These are phyloP conservation scores for Parnassius smintheus DNA, from an alignment of 2,888 invertebrate genomes.

Conservation along the genomic window DNA sequence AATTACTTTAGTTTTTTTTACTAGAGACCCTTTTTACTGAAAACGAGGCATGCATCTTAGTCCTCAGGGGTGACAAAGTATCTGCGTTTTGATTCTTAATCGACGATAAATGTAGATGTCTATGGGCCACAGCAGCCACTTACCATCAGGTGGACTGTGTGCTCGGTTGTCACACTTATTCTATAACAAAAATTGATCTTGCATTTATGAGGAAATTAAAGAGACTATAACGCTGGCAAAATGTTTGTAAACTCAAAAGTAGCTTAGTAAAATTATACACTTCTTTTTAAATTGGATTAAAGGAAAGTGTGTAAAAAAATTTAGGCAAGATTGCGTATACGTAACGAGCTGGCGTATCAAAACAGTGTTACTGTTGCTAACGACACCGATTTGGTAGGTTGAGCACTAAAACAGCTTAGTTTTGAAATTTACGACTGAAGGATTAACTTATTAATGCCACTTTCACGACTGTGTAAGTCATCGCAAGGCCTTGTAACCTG, in stretches of 20 bases:
- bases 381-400: conserved; percentile 11
- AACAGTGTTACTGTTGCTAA: conserved; percentile 8
- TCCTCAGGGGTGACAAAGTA: too few relatives aligned
- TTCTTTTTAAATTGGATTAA: neutral
- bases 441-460: conserved; percentile 17
- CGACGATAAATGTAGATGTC: too few relatives aligned
- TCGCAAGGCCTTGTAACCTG: conserved; percentile 7
- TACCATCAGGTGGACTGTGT: too few relatives aligned
- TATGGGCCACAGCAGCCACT: too few relatives aligned
- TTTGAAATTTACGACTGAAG: conserved; percentile 11
- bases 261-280: neutral
- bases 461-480: conserved; percentile 11
- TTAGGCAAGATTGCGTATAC: neutral
- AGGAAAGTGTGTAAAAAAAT: neutral
- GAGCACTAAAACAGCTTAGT: conserved; percentile 15
- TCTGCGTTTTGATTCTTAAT: too few relatives aligned
- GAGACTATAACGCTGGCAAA: too few relatives aligned
- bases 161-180: too few relatives aligned
- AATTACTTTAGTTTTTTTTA: neutral
- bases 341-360: conserved; percentile 7
- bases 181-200: neutral
- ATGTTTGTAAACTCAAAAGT: too few relatives aligned
- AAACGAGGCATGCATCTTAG: too few relatives aligned
- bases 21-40: too few relatives aligned
- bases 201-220: too few relatives aligned